These are phyloP conservation scores for Bergia sp. DNA, from an alignment of 92 coral and sea anemone genomes.

Conservation along the genomic window DNA sequence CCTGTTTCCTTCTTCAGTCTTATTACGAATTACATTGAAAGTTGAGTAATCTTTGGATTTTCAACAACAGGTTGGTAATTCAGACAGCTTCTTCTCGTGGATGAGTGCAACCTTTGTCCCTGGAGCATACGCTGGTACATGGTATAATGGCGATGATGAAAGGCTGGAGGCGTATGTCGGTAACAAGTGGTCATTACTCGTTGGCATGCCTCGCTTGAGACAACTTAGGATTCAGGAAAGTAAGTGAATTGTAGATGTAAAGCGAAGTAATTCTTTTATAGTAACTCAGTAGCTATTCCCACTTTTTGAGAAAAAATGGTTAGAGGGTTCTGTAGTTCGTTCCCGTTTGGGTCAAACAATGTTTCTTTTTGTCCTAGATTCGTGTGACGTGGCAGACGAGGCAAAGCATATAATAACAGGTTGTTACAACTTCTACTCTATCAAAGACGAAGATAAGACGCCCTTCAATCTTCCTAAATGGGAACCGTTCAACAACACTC, in stretches of 20 bases:
- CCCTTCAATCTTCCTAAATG: constrained; percentile 66
- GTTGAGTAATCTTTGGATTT: no score
- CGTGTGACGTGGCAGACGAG: neutral
- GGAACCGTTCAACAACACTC: constrained; percentile 55
- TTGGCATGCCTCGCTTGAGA: neutral
- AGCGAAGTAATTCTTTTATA: no score
- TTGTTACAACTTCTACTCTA: constrained; percentile 38
- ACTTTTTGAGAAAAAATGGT: no score
- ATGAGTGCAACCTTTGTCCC: neutral
- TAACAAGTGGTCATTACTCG: neutral
- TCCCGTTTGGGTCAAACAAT: no score
- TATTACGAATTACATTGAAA: no score
- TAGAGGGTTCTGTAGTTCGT: no score
- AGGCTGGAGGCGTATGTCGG: neutral
- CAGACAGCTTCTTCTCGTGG: neutral
- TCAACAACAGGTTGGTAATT: neutral
- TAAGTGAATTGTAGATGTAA: neutral
- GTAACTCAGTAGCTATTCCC: no score
- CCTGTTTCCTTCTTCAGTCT: neutral
- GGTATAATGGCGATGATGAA: neutral
- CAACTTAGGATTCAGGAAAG: neutral
- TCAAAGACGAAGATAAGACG: constrained; percentile 58
- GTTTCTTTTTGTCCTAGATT: neutral
- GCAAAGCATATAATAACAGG: neutral
- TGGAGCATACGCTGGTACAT: neutral